Base-by-base conservation (phyloP, 2,113 vertebrate species). In the Anoura caudifer region DNA sequence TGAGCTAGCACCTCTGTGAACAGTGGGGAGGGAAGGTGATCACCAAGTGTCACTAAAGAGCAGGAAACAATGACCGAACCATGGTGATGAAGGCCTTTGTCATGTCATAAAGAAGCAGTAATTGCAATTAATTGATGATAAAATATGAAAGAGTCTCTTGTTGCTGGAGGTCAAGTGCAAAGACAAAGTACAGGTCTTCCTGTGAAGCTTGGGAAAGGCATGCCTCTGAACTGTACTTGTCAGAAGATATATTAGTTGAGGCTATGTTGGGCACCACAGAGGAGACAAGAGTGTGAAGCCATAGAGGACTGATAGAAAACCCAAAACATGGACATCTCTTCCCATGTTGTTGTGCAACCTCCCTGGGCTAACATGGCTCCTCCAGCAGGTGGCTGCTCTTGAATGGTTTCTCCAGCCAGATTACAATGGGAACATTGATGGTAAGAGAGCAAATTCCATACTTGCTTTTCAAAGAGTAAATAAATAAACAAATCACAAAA, bases 1-100 rank as follows among this genome's bases (percentile, higher is more conserved):
- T 98, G 94, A 90, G 87, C 97, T 97, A 96, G 89, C 96, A 97
- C 97, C 97, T 98, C 98, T 96, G 91, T 94, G 97, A 98, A 97
- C 77, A 95, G 97, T 59, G 97, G 96, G 97, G 97, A 97, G 96
- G 98, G 50, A 94, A 77, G 79, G 86, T 97, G 98, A 98, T 97
- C 93, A 95, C 47, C 33, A 72, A 98, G 96, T 81, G 84, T 84
- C 94, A 96, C 92, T 94, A 96, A 97, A 96, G 84, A 86, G 87
- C 95, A 98, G 96, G 97, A 98, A 98, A 80, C 90, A 98, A 97
- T 96, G 98, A 97, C 92, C 87, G 59, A 97, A 96, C 36, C 92
- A 61, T 91, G 93, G 92, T 95, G 97, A 94, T 28, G 97, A 98
- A 98, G 96, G 89, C 28, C 43, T 2, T 77, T 97, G 97, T 97